Evolutionary conservation across 2,888 invertebrate species (phyloP), one percentile per base, ranked within the genome.

Genomic region (Caenorhabditis virilis): DNA sequence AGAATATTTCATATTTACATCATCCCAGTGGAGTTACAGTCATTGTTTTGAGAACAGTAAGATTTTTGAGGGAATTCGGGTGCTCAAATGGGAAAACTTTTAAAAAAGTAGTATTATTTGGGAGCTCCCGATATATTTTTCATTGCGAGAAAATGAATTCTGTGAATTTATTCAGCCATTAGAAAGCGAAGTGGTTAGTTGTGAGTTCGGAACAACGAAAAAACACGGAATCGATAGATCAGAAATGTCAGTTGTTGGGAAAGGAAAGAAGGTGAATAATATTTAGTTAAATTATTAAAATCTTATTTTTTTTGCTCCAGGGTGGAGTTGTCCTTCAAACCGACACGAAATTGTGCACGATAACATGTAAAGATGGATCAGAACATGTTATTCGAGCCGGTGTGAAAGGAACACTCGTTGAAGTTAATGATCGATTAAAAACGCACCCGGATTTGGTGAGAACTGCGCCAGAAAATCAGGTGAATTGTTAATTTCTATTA

Each of bases 1-100:
- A 57, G 7, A 56, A 63, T 33, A 60, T 76, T n/a, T 51, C 64
- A 15, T 76, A 76, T 49, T 56, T 76, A 41, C 75, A 76, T 49
- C 75, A 76, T 64, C 75, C 75, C 2, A 72, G 72, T 57, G 75
- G 75, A 7, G 75, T 76, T 33, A 73, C 75, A 3, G 75, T 76
- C 20, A 50, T 73, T 38, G 69, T 70, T 39, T 53, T 69, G 1
- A 47, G 52, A 48, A 52, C 54, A 42, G 72, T 70, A 23, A 26
- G 42, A 33, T 23, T 49, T 23, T 30, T 23, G 18, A n/a, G 5
- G 6, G 13, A 30, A 30, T 30, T 30, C 13, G 18, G 7, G 6
- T 38, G 38, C 15, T 16, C 6, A 15, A 38, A 38, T 16, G n/a
- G n/a, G n/a, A n/a, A n/a, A n/a, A n/a, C n/a, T n/a, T n/a, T n/a